Evolutionary conservation across 1,140 invertebrate genomes (phyloP).

Genomic region (Magallana angulata): DNA sequence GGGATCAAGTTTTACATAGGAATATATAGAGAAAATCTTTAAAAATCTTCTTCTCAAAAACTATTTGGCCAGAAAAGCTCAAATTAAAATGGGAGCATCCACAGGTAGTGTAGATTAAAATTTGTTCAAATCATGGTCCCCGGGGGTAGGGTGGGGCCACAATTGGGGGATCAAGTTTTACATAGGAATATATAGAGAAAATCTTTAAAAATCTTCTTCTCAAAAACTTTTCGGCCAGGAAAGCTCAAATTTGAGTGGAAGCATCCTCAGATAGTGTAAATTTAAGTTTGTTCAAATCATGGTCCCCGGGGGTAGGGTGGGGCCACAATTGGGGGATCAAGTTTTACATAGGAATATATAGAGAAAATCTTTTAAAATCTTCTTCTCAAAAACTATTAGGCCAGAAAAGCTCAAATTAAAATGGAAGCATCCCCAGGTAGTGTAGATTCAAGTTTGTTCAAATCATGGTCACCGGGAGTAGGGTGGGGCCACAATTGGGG

Average conservation of each 20-base stretch:
- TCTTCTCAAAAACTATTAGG: background rate
- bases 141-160: too few species aligned
- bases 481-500: background rate
- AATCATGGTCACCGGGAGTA: background rate
- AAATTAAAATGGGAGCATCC: too few species aligned
- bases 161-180: background rate
- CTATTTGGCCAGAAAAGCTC: too few species aligned
- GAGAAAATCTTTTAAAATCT: background rate
- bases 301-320: background rate
- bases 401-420: background rate
- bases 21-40: too few species aligned
- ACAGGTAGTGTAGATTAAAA: too few species aligned
- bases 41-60: too few species aligned
- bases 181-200: background rate
- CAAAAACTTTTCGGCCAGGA: background rate
- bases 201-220: background rate
- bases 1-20: too few species aligned
- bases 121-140: too few species aligned
- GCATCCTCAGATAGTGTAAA: background rate
- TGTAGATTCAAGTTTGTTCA: background rate
- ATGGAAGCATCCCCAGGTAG: background rate
- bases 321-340: too few species aligned
- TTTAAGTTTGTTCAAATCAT: background rate
- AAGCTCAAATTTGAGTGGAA: background rate
- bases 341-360: background rate